Conservation (phyloP, 1,140 invertebrate species). For the Asobara japonica region DNA sequence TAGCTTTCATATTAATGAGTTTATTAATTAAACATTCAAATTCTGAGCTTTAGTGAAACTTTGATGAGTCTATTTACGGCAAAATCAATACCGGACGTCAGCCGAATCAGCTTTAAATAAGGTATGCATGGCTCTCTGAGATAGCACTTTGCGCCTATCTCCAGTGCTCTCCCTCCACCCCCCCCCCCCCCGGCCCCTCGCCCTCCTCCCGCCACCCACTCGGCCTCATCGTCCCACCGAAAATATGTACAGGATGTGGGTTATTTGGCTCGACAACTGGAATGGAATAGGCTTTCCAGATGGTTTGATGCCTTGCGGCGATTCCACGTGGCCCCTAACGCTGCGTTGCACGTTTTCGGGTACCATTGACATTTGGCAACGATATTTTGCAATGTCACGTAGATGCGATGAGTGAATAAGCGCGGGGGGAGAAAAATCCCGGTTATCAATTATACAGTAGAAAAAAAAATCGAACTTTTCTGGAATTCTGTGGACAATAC, state of each 20-base stretch:
- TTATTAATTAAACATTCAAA: neutral
- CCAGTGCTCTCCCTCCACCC: no score
- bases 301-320: conserved; percentile 5
- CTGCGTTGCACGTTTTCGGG: conserved; percentile 10
- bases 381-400: neutral
- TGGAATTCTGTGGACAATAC: no score
- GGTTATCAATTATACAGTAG: neutral
- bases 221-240: neutral
- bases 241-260: conserved; percentile 15
- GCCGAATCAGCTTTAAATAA: neutral
- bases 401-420: neutral
- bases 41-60: neutral
- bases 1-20: no score
- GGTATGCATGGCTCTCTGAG: neutral
- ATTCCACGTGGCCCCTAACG: conserved; percentile 3
- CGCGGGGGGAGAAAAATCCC: neutral
- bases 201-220: no score
- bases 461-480: neutral
- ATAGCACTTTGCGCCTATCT: neutral
- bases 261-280: conserved; percentile 10
- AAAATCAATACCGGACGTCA: neutral
- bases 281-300: conserved; percentile 11
- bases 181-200: no score
- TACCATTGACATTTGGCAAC: conserved; percentile 5
- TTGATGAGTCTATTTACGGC: neutral